Conservation (phyloP, 2,113 vertebrate species). For the Anser cygnoides region DNA sequence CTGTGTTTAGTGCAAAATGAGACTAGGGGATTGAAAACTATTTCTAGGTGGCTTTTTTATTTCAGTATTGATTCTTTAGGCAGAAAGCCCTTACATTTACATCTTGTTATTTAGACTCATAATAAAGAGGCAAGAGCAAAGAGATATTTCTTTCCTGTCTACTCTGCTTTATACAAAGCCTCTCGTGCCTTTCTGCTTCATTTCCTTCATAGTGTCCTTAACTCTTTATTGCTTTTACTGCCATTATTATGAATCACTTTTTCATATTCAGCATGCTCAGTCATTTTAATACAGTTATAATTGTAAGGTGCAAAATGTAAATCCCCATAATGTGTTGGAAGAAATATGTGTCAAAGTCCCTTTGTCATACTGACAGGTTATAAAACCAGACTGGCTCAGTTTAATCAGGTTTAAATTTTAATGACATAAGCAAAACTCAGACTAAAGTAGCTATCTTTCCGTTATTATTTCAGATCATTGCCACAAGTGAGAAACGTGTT, state of each 20-base stretch:
- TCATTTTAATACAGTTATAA: slow-evolving; percentile 66
- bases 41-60: slow-evolving; percentile 34
- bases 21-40: not conserved
- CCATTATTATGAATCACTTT: slow-evolving; percentile 49
- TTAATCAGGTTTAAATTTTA: slow-evolving; percentile 68
- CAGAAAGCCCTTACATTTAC: slow-evolving; percentile 13
- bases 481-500: not conserved
- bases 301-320: slow-evolving; percentile 66
- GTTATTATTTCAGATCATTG: slow-evolving; percentile 40
- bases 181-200: slow-evolving; percentile 20
- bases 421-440: slow-evolving; percentile 64
- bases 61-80: slow-evolving; percentile 43
- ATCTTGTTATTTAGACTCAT: slow-evolving; percentile 42
- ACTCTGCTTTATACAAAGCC: not conserved
- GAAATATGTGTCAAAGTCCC: slow-evolving; percentile 61
- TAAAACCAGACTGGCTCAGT: slow-evolving; percentile 57
- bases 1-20: slow-evolving; percentile 14
- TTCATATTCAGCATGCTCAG: slow-evolving; percentile 36
- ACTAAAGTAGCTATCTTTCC: not conserved
- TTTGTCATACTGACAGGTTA: slow-evolving; percentile 64
- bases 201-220: slow-evolving; percentile 46
- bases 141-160: not conserved
- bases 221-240: slow-evolving; percentile 49
- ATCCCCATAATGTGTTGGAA: slow-evolving; percentile 39
- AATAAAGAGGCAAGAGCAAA: not conserved